phyloP scores from a whole-genome alignment of 2,113 vertebrate genomes.

The Bos taurus region DNA sequence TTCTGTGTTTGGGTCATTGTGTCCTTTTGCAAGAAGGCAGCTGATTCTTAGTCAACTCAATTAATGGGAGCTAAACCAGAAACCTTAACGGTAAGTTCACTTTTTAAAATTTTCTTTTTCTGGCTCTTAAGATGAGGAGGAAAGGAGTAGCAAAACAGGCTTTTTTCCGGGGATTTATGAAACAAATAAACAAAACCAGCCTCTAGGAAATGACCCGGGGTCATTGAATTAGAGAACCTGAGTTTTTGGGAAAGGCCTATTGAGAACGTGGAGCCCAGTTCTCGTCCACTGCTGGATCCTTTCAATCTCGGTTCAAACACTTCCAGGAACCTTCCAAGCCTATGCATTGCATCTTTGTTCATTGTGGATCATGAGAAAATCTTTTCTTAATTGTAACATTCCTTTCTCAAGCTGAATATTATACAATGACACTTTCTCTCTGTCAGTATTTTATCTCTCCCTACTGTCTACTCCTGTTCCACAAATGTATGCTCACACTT shows the following conservation, averaged over 20 bases:
- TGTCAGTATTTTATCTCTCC: neutral
- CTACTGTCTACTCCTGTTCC: neutral
- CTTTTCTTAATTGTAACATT: neutral
- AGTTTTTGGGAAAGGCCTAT: neutral
- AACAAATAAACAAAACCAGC: slow-evolving; percentile 56
- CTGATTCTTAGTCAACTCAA: slow-evolving; percentile 18
- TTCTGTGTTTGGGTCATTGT: neutral
- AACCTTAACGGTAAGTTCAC: slow-evolving; percentile 27
- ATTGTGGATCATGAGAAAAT: neutral
- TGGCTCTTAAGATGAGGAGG: slow-evolving; percentile 40
- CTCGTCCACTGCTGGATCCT: neutral
- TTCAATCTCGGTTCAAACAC: neutral
- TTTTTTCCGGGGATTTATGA: slow-evolving; percentile 30
- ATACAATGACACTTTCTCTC: neutral
- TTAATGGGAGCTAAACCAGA: slow-evolving; percentile 46
- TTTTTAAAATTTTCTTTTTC: neutral
- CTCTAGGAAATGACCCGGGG: slow-evolving; percentile 50
- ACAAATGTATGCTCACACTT: rapidly evolving
- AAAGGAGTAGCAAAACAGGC: slow-evolving; percentile 40
- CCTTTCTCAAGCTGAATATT: neutral
- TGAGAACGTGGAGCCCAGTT: neutral
- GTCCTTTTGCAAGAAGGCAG: slow-evolving; percentile 19
- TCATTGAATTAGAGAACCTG: neutral
- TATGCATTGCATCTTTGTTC: neutral
- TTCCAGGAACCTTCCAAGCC: neutral